Percentiles rank a stretch among this genome's conserved stretches.
These are phyloP conservation scores for Rapana venosa DNA, from an alignment of 2,888 invertebrate genomes.

Conservation along the genomic window DNA sequence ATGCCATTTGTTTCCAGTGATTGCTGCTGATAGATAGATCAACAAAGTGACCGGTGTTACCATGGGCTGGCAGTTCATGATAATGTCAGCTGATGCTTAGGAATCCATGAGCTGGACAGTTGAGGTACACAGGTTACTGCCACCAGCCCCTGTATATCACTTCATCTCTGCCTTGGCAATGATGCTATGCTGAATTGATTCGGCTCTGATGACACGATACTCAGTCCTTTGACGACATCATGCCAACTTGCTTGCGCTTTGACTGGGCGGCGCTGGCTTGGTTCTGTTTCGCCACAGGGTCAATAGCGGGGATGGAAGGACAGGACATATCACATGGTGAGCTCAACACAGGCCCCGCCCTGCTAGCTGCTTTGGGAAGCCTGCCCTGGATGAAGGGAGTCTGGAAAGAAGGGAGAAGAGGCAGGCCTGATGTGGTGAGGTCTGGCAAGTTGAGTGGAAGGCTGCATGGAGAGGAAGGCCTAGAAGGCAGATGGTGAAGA, in stretches of 20 bases:
- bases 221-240: too few species aligned
- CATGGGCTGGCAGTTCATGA: background rate
- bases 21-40: background rate
- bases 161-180: too few species aligned
- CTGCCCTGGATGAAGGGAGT: background rate
- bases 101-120: too few species aligned
- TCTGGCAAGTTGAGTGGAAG: background rate
- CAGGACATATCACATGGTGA: constrained; percentile 13
- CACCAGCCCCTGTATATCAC: too few species aligned
- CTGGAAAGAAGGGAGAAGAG: background rate
- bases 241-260: too few species aligned
- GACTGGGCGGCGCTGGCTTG: too few species aligned
- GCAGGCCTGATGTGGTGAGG: background rate
- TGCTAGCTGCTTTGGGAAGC: constrained; percentile 8
- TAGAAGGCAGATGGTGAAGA: constrained; percentile 13
- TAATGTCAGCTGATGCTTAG: too few species aligned
- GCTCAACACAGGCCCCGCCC: background rate
- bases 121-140: too few species aligned
- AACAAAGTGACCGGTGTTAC: background rate
- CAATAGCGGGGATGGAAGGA: too few species aligned
- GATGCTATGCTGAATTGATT: too few species aligned
- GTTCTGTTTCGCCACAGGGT: too few species aligned
- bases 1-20: constrained; percentile 11
- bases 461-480: background rate
- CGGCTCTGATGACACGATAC: too few species aligned